Conservation (phyloP, 2,797 vertebrate species). For the Dipus sagitta region DNA sequence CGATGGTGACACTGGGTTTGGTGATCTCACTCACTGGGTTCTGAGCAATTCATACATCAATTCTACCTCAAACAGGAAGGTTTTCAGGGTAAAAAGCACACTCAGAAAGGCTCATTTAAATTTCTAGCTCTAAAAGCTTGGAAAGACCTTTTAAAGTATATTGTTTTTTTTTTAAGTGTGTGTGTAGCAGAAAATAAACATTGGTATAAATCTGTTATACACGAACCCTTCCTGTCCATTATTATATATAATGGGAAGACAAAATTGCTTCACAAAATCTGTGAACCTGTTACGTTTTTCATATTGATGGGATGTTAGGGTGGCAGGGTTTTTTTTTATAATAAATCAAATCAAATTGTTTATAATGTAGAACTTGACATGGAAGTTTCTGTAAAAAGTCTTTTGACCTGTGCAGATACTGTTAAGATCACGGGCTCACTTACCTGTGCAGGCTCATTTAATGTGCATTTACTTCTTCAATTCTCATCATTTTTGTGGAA, state of each 20-base stretch:
- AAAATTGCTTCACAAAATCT: conserved; percentile 17
- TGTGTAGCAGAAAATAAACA: background rate
- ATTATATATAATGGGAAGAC: background rate
- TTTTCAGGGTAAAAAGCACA: background rate
- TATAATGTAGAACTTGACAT: background rate
- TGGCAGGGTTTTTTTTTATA: background rate
- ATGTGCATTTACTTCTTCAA: background rate
- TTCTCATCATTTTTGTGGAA: conserved; percentile 24
- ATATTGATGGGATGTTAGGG: background rate
- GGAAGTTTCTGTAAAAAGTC: background rate
- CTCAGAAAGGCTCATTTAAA: background rate
- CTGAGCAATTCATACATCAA: background rate
- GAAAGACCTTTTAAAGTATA: background rate
- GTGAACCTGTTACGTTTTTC: background rate
- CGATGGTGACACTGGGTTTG: background rate
- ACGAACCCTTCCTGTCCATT: background rate
- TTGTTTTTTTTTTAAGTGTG: background rate
- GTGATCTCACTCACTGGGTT: background rate
- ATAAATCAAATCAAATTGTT: too few relatives aligned
- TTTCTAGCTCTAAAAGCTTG: conserved; percentile 2
- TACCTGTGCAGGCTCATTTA: background rate
- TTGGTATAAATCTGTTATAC: background rate
- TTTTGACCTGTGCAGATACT: background rate
- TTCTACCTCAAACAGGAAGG: too few relatives aligned
- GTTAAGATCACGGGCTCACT: background rate